Conservation (phyloP, 2,888 invertebrate genomes). For the Augochlorella aurata region DNA sequence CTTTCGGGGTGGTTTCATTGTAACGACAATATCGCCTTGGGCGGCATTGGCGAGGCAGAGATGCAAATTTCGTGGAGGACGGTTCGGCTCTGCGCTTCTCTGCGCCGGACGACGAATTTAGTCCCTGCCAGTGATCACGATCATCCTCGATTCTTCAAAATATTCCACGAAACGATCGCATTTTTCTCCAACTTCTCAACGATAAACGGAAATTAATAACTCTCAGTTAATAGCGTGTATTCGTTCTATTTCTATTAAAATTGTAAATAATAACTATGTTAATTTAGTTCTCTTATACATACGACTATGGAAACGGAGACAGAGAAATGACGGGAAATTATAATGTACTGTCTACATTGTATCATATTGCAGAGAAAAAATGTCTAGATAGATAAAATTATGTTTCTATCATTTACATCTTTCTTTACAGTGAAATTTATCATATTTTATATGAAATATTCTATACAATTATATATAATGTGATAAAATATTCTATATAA, state of each 20-base stretch:
- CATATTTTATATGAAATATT: too few relatives aligned
- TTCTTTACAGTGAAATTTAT: too few relatives aligned
- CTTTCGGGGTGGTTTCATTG: slow-evolving; percentile 75
- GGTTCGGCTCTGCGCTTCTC: slow-evolving; percentile 60
- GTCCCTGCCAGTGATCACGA: slow-evolving; percentile 30
- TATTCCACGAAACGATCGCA: background rate
- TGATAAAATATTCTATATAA: background rate
- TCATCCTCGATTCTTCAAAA: slow-evolving; percentile 34
- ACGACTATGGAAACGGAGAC: background rate
- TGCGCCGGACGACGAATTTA: slow-evolving; percentile 53
- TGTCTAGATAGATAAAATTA: too few relatives aligned
- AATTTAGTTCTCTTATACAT: background rate
- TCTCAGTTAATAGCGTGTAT: background rate
- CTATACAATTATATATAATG: too few relatives aligned
- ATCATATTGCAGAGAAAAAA: too few relatives aligned
- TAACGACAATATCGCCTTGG: slow-evolving; percentile 79
- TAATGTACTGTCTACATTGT: too few relatives aligned
- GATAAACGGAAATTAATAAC: background rate
- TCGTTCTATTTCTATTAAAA: background rate
- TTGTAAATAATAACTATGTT: background rate
- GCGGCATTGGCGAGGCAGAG: slow-evolving; percentile 76
- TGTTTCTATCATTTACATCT: too few relatives aligned
- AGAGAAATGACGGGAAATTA: too few relatives aligned
- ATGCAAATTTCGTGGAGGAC: slow-evolving; percentile 72
- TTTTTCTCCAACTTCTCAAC: too few relatives aligned